These are phyloP conservation scores for Vulpes vulpes DNA, from an alignment of 2,113 vertebrate genomes.

Conservation along the genomic window DNA sequence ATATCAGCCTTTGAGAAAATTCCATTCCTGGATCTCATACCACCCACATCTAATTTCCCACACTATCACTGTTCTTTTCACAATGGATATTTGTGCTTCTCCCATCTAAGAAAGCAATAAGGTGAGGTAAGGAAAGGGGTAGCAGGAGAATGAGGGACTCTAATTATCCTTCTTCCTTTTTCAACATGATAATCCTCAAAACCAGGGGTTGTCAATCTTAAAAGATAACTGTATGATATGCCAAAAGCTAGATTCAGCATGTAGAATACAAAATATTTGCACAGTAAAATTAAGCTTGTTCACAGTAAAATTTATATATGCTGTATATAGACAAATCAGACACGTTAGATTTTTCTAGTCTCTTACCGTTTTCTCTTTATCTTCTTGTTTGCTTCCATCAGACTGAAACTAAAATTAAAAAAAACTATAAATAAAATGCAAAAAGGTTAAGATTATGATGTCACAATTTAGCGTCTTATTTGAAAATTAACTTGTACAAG, in stretches of 20 bases:
- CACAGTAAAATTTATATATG: constrained; percentile 65
- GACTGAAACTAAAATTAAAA: constrained; percentile 89
- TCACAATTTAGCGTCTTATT: constrained; percentile 47
- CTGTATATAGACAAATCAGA: constrained; percentile 28
- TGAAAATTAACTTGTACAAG: constrained; percentile 43
- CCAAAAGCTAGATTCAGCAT: constrained; percentile 38
- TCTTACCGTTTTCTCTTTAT: constrained; percentile 93
- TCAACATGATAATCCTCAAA: constrained; percentile 11
- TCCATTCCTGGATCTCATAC: constrained; percentile 22
- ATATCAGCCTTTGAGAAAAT: background rate
- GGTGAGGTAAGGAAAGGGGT: background rate
- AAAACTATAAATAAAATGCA: constrained; percentile 68
- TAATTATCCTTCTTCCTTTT: background rate
- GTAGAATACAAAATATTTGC: constrained; percentile 49
- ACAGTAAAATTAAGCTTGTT: background rate
- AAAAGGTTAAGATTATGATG: constrained; percentile 59
- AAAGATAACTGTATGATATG: constrained; percentile 38
- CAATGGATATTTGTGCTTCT: constrained; percentile 44
- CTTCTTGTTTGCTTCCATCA: constrained; percentile 91
- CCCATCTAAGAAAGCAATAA: constrained; percentile 11
- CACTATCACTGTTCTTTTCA: constrained; percentile 19
- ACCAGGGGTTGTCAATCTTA: background rate
- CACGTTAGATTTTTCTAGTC: constrained; percentile 42
- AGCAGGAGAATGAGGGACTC: constrained; percentile 40
- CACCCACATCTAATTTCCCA: background rate